Percentiles rank a stretch among this genome's conserved stretches.
phyloP scores from a whole-genome alignment of 2,113 vertebrate genomes.

The Zosterops lateralis region DNA sequence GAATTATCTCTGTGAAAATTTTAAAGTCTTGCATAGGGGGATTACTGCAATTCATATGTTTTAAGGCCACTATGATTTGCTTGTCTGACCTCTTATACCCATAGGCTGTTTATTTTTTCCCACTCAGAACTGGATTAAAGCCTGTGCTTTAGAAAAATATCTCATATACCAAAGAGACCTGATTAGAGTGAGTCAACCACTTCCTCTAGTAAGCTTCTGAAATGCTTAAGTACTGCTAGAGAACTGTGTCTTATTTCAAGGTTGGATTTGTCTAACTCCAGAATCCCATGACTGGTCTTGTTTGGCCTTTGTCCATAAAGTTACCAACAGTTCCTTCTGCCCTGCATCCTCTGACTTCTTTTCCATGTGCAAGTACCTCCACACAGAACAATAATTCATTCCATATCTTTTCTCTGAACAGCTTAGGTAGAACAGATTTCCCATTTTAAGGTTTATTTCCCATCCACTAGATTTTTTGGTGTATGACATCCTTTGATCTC shows the following conservation, averaged over 20 bases:
- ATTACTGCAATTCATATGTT: neutral
- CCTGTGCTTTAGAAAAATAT: neutral
- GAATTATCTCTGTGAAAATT: neutral
- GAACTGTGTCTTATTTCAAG: neutral
- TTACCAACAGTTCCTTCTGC: neutral
- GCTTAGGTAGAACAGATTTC: neutral
- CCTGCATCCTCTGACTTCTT: neutral
- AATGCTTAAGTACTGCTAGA: conserved; percentile 2
- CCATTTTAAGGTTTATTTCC: neutral
- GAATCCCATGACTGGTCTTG: neutral
- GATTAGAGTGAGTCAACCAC: neutral
- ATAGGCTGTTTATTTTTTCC: neutral
- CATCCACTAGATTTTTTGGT: neutral
- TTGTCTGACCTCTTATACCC: neutral
- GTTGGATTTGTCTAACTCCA: neutral
- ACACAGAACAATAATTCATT: neutral
- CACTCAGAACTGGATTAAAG: neutral
- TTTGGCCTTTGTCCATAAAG: neutral
- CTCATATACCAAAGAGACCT: conserved; percentile 2
- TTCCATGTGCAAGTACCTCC: neutral
- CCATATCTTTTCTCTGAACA: neutral
- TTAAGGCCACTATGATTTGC: neutral
- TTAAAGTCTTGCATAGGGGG: neutral
- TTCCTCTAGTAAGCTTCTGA: neutral
- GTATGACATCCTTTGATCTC: neutral